Conservation (phyloP, 2,113 vertebrate species). For the Lathamus discolor region DNA sequence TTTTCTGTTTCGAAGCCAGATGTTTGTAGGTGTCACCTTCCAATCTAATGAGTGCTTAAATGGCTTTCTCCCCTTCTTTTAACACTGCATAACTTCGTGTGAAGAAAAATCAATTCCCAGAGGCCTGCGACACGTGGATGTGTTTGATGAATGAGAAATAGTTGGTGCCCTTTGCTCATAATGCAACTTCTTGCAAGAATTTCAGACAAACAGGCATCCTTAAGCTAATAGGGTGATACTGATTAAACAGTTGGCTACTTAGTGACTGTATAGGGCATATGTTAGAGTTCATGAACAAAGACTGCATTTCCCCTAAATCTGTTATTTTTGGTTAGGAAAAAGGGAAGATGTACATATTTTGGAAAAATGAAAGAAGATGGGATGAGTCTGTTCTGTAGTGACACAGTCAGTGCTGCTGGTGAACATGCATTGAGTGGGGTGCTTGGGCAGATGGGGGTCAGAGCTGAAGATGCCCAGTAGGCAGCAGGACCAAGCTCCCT, state of each 20-base stretch:
- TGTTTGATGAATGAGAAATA: not conserved
- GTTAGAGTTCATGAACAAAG: rapidly evolving
- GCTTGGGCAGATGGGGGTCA: rapidly evolving
- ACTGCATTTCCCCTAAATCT: not conserved
- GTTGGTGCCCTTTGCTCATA: not conserved
- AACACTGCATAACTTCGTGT: not conserved
- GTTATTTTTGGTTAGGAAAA: not conserved
- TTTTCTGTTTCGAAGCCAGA: constrained; percentile 31
- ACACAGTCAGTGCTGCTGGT: rapidly evolving
- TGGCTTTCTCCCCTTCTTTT: not conserved
- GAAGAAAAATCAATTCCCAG: not conserved
- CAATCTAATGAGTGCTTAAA: constrained; percentile 17
- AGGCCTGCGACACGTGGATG: rapidly evolving
- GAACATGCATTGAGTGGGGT: rapidly evolving
- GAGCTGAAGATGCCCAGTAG: not conserved
- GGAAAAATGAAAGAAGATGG: not conserved
- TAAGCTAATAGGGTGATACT: not conserved
- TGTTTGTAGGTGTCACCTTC: constrained; percentile 62
- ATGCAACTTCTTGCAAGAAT: not conserved
- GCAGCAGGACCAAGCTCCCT: rapidly evolving
- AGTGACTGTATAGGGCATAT: not conserved
- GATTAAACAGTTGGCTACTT: not conserved
- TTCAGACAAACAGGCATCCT: not conserved
- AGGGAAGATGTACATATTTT: not conserved
- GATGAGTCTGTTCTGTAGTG: rapidly evolving